These are phyloP conservation scores for Idaea straminata DNA, from an alignment of 2,888 invertebrate genomes.

Conservation along the genomic window DNA sequence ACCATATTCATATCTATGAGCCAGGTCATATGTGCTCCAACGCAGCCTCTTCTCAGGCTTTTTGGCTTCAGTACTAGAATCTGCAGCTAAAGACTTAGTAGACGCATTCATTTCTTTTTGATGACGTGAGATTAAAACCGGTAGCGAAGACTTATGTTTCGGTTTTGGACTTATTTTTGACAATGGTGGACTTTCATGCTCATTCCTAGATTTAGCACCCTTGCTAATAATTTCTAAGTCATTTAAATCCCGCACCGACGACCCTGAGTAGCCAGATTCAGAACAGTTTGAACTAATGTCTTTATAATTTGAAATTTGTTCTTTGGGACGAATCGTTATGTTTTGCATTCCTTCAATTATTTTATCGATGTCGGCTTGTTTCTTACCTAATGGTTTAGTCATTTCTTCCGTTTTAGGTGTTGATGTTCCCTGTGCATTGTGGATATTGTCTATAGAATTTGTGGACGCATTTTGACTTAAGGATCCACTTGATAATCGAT, in stretches of 20 bases:
- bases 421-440: conserved; percentile 48
- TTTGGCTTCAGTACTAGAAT: conserved; percentile 31
- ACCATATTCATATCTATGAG: conserved; percentile 35
- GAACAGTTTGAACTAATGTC: conserved; percentile 53
- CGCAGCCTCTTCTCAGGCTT: conserved; percentile 51
- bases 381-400: conserved; percentile 19
- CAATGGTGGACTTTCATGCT: conserved; percentile 22
- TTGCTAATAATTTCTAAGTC: conserved; percentile 34
- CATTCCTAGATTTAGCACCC: conserved; percentile 23
- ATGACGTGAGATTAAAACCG: conserved; percentile 35
- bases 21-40: conserved; percentile 57
- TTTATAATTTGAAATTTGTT: conserved; percentile 31
- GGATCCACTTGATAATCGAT: background rate
- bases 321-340: conserved; percentile 33
- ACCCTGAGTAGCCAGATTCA: conserved; percentile 57
- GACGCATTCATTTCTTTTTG: conserved; percentile 39
- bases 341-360: conserved; percentile 35
- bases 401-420: conserved; percentile 39
- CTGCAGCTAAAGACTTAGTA: conserved; percentile 46
- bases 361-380: conserved; percentile 27
- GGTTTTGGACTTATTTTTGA: conserved; percentile 23
- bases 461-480: conserved; percentile 6
- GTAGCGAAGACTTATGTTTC: conserved; percentile 47
- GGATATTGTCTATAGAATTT: conserved; percentile 26
- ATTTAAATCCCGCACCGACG: conserved; percentile 43